Evolutionary conservation across 2,888 invertebrate genomes (phyloP), one percentile per base, ranked within the genome.

Genomic region (Diarsia rubi): DNA sequence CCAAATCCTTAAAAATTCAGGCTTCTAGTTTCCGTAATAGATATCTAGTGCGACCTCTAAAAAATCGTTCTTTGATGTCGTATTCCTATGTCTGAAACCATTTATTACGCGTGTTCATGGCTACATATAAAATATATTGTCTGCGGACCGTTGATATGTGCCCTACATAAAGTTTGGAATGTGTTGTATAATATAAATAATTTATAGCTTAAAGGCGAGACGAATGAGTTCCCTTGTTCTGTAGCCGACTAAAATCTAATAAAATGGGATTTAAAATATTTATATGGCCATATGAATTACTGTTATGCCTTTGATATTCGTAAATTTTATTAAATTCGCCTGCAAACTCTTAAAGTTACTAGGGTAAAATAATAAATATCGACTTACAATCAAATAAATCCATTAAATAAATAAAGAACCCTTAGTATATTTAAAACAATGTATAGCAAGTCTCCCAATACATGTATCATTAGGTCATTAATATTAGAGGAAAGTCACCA

Each of bases 71-170:
- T 4, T 45, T 49, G 19, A 12, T 27, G n/a, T 42, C 21, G 2
- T 45, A 52, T 24, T 52, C 19, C 24, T 24, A 42, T 31, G 21
- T 45, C 69, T 60, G 6, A 63, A 45, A 31, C 19, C 2, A 73
- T 67, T 73, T 67, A 66, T 67, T 19, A 72, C 21, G n/a, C 49
- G 21, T 57, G 60, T 74, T 65, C 12, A 42, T 37, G n/a, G 45
- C 19, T n/a, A 62, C n/a, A 62, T 42, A 68, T 37, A 27, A 60
- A 62, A 69, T 62, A 24, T 69, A 31, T 74, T 68, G 52, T 54
- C 31, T 52, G 21, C 24, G 16, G 59, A 47, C 37, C 54, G 16
- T 69, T 54, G 37, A 52, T 11, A 31, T 42, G n/a, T 75, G 62
- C 69, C 12, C 60, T 47, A 60, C 31, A 54, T 73, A 66, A 9